Evolutionary conservation across 2,888 invertebrate genomes (phyloP).

Genomic region (Zaprionus lineosus): DNA sequence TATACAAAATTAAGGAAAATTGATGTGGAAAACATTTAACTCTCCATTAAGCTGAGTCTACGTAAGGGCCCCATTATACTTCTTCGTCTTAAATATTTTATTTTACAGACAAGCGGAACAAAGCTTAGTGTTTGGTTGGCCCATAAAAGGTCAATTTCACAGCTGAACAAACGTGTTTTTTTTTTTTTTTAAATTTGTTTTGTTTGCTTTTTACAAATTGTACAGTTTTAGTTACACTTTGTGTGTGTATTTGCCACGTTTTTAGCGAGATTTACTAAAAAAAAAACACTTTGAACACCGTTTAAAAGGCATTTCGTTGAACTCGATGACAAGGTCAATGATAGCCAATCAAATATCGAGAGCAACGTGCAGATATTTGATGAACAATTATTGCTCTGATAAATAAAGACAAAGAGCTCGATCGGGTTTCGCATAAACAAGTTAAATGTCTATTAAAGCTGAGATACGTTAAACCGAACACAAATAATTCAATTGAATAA

Average conservation of each 20-base stretch:
- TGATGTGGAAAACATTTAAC: conserved; percentile 14
- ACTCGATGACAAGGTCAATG: conserved; percentile 67
- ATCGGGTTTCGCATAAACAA: too few relatives aligned
- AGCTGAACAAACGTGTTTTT: conserved; percentile 68
- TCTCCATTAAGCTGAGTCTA: conserved; percentile 26
- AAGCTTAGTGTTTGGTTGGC: conserved; percentile 24
- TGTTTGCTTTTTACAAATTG: conserved; percentile 28
- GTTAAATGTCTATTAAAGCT: too few relatives aligned
- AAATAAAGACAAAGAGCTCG: too few relatives aligned
- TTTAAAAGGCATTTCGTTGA: conserved; percentile 56
- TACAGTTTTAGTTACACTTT: conserved; percentile 29
- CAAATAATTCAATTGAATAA: too few relatives aligned
- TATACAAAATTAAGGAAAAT: conserved; percentile 25
- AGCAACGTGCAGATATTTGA: conserved; percentile 42
- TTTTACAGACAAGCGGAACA: conserved; percentile 17
- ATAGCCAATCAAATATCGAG: conserved; percentile 36
- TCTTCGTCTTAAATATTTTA: conserved; percentile 56
- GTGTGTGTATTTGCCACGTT: conserved; percentile 27
- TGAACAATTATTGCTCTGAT: conserved; percentile 15
- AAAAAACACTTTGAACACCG: conserved; percentile 33
- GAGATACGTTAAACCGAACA: too few relatives aligned
- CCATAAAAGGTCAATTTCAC: conserved; percentile 73
- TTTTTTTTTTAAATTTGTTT: conserved; percentile 15
- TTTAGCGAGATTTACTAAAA: conserved; percentile 47
- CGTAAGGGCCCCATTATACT: conserved; percentile 9